Conservation (phyloP, 2,113 vertebrate species). For the Chrysochloris asiatica region DNA sequence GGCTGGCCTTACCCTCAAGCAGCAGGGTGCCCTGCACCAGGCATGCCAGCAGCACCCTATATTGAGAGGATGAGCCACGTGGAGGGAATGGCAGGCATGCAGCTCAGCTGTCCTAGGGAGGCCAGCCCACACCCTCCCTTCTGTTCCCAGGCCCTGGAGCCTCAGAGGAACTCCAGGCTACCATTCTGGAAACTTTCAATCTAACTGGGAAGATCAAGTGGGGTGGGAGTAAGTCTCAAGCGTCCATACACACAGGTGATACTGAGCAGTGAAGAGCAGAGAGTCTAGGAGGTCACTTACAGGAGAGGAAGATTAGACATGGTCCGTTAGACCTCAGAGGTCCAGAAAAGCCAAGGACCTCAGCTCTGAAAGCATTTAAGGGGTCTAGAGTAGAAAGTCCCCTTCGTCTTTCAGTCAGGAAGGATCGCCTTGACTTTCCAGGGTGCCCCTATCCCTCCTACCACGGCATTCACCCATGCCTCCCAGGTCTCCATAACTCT, state of each 20-base stretch:
- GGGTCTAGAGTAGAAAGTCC: background rate
- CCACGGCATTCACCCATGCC: rapidly evolving
- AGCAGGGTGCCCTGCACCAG: background rate
- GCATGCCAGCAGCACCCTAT: conserved; percentile 49
- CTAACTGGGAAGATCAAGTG: background rate
- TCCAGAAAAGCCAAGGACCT: background rate
- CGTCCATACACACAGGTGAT: background rate
- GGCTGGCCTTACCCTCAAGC: conserved; percentile 30
- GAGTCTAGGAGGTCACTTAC: rapidly evolving
- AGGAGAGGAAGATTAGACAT: too few species aligned
- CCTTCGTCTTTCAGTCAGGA: background rate
- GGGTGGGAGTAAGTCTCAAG: too few species aligned
- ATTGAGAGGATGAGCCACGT: conserved; percentile 58
- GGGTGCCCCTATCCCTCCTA: background rate
- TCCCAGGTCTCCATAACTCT: rapidly evolving
- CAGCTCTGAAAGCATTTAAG: background rate
- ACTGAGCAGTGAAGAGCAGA: rapidly evolving
- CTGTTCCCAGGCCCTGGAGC: background rate
- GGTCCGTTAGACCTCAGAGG: too few species aligned
- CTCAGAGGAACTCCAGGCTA: background rate
- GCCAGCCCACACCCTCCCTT: background rate
- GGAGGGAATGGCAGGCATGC: conserved; percentile 67
- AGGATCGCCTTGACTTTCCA: background rate
- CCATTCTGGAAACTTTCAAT: background rate
- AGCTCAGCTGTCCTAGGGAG: conserved; percentile 44